Conservation (phyloP, 2,113 vertebrate species). For the Aspiorhynchus laticeps region DNA sequence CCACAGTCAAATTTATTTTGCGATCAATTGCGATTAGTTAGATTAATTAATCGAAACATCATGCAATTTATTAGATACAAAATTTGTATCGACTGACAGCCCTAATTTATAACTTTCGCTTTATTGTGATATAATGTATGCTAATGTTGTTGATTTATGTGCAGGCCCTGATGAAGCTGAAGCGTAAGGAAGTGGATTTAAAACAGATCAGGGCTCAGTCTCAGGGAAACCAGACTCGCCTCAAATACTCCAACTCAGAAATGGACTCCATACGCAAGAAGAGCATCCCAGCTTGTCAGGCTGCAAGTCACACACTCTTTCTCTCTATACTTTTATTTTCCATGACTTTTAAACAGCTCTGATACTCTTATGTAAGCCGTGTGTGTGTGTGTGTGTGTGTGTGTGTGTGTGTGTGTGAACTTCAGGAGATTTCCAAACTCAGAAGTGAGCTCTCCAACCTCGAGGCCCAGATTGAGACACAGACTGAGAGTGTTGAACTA, state of each 20-base stretch:
- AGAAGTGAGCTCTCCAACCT: slow-evolving; percentile 86
- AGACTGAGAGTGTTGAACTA: slow-evolving; percentile 73
- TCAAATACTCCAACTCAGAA: slow-evolving; percentile 89
- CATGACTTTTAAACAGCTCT: not conserved
- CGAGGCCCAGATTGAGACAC: slow-evolving; percentile 78
- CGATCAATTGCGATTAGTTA: no score
- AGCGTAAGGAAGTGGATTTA: slow-evolving; percentile 85
- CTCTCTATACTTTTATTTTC: not conserved
- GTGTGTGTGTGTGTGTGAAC: slow-evolving; percentile 36
- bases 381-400: slow-evolving; percentile 29
- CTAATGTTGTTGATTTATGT: not conserved
- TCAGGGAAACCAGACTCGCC: slow-evolving; percentile 83
- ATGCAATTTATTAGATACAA: no score
- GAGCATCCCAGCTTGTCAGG: slow-evolving; percentile 73
- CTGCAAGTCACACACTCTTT: slow-evolving; percentile 67
- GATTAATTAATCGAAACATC: no score
- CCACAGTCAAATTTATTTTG: no score
- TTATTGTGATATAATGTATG: no score
- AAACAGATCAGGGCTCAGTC: slow-evolving; percentile 80
- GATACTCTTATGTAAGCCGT: not conserved
- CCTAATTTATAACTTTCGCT: no score
- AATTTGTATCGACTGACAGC: no score
- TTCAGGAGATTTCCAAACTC: slow-evolving; percentile 89
- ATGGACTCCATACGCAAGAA: slow-evolving; percentile 83
- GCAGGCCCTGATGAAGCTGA: slow-evolving; percentile 84